Evolutionary conservation across 1,140 invertebrate genomes (phyloP).

Genomic region (Patella vulgata): DNA sequence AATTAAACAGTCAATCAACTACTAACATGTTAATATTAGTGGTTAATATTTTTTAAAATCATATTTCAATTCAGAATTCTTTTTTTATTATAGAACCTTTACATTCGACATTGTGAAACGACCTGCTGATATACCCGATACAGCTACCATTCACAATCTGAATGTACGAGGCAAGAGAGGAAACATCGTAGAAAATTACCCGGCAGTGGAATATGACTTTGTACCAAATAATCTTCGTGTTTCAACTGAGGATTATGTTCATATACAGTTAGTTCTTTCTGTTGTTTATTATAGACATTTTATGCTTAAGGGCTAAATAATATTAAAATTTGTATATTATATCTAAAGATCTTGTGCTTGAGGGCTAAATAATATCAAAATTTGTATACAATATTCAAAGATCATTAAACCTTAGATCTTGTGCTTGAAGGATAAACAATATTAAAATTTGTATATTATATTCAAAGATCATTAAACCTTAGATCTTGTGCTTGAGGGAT

Average conservation of each 20-base stretch:
- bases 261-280: conserved; percentile 67
- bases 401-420: too few species aligned
- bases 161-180: conserved; percentile 64
- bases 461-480: too few species aligned
- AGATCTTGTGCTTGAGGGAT: background rate
- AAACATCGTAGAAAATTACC: conserved; percentile 65
- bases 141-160: conserved; percentile 52
- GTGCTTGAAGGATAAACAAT: background rate
- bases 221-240: conserved; percentile 58
- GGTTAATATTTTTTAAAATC: background rate
- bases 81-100: conserved; percentile 56
- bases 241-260: conserved; percentile 51
- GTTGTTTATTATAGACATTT: too few species aligned
- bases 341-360: background rate
- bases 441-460: background rate
- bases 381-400: background rate
- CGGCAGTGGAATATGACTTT: conserved; percentile 66
- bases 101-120: conserved; percentile 51
- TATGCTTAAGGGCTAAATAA: background rate
- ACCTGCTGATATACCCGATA: conserved; percentile 31
- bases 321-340: background rate
- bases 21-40: too few species aligned
- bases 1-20: too few species aligned
- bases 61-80: background rate
- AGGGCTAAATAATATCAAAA: background rate